A percentile compares a stretch with the other conserved stretches of the same genome.
These are phyloP conservation scores for Chymomyza caudatula DNA, from an alignment of 2,888 invertebrate species.

Conservation along the genomic window DNA sequence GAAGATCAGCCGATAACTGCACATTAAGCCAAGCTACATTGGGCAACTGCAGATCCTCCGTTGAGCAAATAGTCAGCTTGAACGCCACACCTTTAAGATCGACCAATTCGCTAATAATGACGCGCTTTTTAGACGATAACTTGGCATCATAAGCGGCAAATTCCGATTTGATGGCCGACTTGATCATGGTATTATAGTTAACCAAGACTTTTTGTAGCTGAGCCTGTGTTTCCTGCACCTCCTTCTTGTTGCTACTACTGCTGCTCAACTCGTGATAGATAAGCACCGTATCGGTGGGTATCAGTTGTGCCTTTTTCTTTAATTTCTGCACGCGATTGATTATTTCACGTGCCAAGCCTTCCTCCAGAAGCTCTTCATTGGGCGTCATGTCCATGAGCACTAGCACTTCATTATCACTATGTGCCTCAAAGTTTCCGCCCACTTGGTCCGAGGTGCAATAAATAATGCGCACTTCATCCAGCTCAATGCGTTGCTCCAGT, in stretches of 20 bases:
- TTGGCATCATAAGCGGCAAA: constrained; percentile 78
- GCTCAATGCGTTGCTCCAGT: constrained; percentile 86
- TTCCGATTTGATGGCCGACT: constrained; percentile 88
- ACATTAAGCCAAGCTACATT: constrained; percentile 68
- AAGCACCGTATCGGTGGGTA: constrained; percentile 93
- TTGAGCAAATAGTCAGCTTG: constrained; percentile 83
- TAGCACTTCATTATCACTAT: constrained; percentile 92
- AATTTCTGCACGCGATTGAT: constrained; percentile 97
- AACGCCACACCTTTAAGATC: constrained; percentile 86
- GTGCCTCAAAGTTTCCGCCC: constrained; percentile 89
- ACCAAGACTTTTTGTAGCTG: constrained; percentile 84
- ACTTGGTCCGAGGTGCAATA: constrained; percentile 74
- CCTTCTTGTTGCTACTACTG: constrained; percentile 38
- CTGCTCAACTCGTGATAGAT: constrained; percentile 84
- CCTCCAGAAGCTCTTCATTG: constrained; percentile 93
- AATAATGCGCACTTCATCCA: constrained; percentile 89
- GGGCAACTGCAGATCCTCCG: constrained; percentile 60
- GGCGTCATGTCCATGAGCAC: constrained; percentile 93
- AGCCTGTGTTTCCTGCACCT: constrained; percentile 36
- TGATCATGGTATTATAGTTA: constrained; percentile 87
- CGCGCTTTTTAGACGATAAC: constrained; percentile 51
- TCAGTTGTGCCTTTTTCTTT: constrained; percentile 94
- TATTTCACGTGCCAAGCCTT: constrained; percentile 96
- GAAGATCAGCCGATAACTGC: constrained; percentile 51
- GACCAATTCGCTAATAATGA: constrained; percentile 70